These are phyloP conservation scores for Caenorhabditis drosophilae DNA, from an alignment of 2,888 invertebrate species.

Conservation along the genomic window DNA sequence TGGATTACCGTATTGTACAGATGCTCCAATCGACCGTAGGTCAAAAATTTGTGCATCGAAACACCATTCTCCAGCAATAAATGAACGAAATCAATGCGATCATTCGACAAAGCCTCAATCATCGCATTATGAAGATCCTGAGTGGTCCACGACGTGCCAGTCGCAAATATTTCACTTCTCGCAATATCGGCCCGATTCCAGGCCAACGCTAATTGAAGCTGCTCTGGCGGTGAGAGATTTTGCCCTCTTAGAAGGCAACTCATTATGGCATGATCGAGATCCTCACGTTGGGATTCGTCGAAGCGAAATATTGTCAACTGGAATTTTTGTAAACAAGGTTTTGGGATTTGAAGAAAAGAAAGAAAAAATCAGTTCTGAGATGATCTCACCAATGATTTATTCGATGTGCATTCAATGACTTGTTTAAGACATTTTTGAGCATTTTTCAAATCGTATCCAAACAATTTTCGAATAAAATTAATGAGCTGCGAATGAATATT, in stretches of 20 bases:
- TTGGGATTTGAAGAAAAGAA: no score
- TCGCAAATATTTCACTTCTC: slow-evolving; percentile 77
- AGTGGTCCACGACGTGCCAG: slow-evolving; percentile 82
- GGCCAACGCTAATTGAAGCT: slow-evolving; percentile 88
- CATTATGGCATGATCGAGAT: slow-evolving; percentile 92
- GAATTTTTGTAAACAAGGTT: slow-evolving; percentile 1
- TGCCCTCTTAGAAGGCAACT: slow-evolving; percentile 85
- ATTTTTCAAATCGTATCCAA: slow-evolving; percentile 85
- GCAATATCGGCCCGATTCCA: slow-evolving; percentile 99
- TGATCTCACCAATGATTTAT: slow-evolving; percentile 84
- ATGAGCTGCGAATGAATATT: slow-evolving; percentile 89
- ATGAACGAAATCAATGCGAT: slow-evolving; percentile 99
- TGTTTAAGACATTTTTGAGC: slow-evolving; percentile 89
- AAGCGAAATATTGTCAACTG: slow-evolving; percentile 93
- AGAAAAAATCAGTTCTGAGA: not conserved
- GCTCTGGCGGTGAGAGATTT: slow-evolving; percentile 70
- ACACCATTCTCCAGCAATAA: slow-evolving; percentile 95
- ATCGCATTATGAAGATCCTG: slow-evolving; percentile 94
- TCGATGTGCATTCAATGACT: slow-evolving; percentile 87
- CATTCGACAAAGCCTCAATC: slow-evolving; percentile 96
- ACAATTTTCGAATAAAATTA: slow-evolving; percentile 87
- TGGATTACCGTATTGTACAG: slow-evolving; percentile 88
- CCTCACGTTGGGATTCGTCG: slow-evolving; percentile 84
- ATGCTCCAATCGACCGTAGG: slow-evolving; percentile 90
- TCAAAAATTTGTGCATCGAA: slow-evolving; percentile 94